Conservation (phyloP, 2,888 invertebrate species). For the Drepana falcataria region DNA sequence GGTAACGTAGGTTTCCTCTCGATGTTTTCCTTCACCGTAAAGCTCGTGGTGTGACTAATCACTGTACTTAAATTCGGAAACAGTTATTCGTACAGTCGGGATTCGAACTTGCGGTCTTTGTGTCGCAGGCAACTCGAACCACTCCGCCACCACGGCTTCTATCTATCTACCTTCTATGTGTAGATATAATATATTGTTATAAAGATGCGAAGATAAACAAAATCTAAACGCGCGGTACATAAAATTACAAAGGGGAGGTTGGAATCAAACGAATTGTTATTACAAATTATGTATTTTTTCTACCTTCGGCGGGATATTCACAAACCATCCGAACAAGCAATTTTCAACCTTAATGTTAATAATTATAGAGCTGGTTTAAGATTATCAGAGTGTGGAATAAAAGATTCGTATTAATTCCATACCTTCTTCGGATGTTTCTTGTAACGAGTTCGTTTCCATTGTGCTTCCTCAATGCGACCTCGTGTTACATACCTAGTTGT, state of each 20-base stretch:
- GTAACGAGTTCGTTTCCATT: neutral
- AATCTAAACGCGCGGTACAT: neutral
- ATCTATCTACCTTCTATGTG: too few relatives aligned
- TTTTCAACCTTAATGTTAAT: neutral
- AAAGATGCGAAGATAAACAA: constrained; percentile 12
- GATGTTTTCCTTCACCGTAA: too few relatives aligned
- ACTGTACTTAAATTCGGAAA: too few relatives aligned
- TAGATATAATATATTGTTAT: too few relatives aligned
- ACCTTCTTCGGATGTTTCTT: constrained; percentile 2
- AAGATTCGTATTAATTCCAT: neutral
- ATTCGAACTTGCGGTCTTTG: too few relatives aligned
- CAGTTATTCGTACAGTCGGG: too few relatives aligned
- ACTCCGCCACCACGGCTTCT: too few relatives aligned
- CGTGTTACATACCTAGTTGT: neutral
- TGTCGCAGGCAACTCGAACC: too few relatives aligned
- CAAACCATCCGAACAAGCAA: neutral
- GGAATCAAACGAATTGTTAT: constrained; percentile 57
- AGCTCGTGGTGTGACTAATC: too few relatives aligned
- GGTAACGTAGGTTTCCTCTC: too few relatives aligned
- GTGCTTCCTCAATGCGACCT: neutral
- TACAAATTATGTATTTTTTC: constrained; percentile 59
- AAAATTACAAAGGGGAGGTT: constrained; percentile 18
- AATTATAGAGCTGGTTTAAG: constrained; percentile 30
- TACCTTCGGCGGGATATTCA: constrained; percentile 29
- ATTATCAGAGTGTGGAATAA: constrained; percentile 6